Evolutionary conservation across 2,113 vertebrate genomes (phyloP).

Genomic region (Myxocyprinus asiaticus): DNA sequence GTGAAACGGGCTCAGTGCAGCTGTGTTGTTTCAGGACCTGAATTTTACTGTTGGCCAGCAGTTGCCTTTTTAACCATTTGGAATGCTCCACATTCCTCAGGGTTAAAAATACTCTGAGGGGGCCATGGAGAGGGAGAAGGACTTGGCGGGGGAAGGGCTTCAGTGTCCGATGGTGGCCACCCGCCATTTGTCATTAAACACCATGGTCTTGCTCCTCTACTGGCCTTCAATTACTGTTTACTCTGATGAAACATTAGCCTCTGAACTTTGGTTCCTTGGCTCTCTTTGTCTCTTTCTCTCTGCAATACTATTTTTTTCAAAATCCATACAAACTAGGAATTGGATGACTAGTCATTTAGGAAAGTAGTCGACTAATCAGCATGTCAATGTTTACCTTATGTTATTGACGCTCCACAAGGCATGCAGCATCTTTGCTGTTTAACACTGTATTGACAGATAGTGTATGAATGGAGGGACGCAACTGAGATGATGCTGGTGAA

Average conservation of each 20-base stretch:
- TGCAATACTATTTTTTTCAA: slow-evolving; percentile 2
- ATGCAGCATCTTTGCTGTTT: too few relatives aligned
- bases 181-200: slow-evolving; percentile 33
- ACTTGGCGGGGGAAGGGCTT: too few relatives aligned
- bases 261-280: slow-evolving; percentile 44
- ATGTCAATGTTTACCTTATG: too few relatives aligned
- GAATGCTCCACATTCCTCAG: slow-evolving; percentile 66
- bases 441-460: too few relatives aligned
- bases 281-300: slow-evolving; percentile 32
- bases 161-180: not conserved
- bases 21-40: slow-evolving; percentile 66
- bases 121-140: too few relatives aligned
- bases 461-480: too few relatives aligned
- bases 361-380: too few relatives aligned
- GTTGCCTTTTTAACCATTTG: slow-evolving; percentile 61
- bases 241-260: slow-evolving; percentile 55
- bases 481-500: too few relatives aligned
- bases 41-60: slow-evolving; percentile 56
- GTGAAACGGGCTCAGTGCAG: slow-evolving; percentile 55
- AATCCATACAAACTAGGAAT: not conserved
- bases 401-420: not conserved
- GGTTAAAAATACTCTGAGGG: slow-evolving; percentile 70
- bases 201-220: not conserved
- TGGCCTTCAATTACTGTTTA: slow-evolving; percentile 45
- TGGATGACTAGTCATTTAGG: too few relatives aligned